Conservation (phyloP, 2,888 invertebrate species). For the Amorpha juglandis region DNA sequence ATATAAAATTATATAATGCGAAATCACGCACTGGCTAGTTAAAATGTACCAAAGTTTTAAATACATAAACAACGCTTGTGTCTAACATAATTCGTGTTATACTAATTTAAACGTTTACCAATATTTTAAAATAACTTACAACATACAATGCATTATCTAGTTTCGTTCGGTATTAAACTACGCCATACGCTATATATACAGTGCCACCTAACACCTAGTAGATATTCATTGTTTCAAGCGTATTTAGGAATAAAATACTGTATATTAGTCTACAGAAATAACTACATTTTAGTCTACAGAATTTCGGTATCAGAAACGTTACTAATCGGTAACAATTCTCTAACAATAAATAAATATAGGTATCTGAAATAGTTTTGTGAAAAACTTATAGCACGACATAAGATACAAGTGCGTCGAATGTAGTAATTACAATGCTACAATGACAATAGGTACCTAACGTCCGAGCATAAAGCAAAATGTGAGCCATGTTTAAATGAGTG, state of each 20-base stretch:
- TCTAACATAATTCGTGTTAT: not conserved
- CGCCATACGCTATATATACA: constrained; percentile 4
- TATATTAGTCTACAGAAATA: no score
- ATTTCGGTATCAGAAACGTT: not conserved
- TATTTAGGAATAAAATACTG: not conserved
- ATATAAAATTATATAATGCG: not conserved
- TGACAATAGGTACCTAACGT: constrained; percentile 4
- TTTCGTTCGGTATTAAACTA: not conserved
- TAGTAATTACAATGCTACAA: constrained; percentile 15
- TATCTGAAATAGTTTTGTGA: constrained; percentile 10
- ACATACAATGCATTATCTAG: not conserved
- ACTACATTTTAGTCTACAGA: constrained; percentile 1
- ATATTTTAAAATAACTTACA: not conserved
- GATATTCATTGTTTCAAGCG: constrained; percentile 19
- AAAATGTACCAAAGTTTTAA: constrained; percentile 1
- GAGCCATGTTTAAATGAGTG: constrained; percentile 8
- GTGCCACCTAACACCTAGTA: not conserved
- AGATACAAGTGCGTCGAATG: constrained; percentile 16
- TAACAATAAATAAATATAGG: not conserved
- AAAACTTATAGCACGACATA: constrained; percentile 14
- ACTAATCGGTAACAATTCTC: constrained; percentile 1
- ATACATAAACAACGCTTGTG: not conserved
- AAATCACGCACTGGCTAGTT: not conserved
- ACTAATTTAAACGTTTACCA: not conserved
- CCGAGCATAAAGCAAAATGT: constrained; percentile 14